Base-by-base conservation (phyloP, 2,888 invertebrate species). In the Scaptomyza reducta region DNA sequence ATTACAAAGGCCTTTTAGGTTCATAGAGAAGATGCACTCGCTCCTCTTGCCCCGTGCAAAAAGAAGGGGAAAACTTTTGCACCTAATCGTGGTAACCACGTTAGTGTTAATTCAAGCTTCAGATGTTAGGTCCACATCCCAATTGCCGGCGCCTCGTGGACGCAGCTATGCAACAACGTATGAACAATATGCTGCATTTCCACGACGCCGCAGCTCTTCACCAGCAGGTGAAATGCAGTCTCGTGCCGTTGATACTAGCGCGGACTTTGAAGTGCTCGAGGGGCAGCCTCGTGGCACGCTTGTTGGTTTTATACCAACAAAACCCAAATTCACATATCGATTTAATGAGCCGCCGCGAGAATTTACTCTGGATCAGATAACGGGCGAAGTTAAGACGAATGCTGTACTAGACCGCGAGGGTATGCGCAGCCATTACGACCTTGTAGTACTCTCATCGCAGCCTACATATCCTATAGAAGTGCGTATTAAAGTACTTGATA, bases 391-490 rank as follows among this genome's bases (percentile, higher is more conserved):
- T 33, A 94, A 94, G 88, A 97, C 97, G 13, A 95, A 95, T 77
- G 94, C 94, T 53, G 93, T 96, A 53, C 93, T 99, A 58, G 98
- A 99, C 92, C 93, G 98, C 46, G 98, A 99, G 91, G 93, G 94
- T 18, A 92, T 97, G 81, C 93, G 94, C 61, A 95, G 96, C 88
- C 94, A 96, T 58, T 97, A 97, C 91, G 97, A 98, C 89, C 93
- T 98, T 79, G 97, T 98, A 47, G 96, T 98, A 51, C 93, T 98
- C 54, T 98, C 97, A 47, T 97, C 97, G 87, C 97, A 97, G 90
- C 97, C 97, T 14, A 97, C 96, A 33, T 98, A 96, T 93, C 98
- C 95, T 11, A 97, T 97, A 75, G 97, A 97, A 92, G 97, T 99
- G 57, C 94, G 97, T 79, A 96, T 99, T 79, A 93, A 95, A 53